These are phyloP conservation scores for Kryptolebias ocellatus DNA, from an alignment of 2,797 vertebrate genomes.

Conservation along the genomic window DNA sequence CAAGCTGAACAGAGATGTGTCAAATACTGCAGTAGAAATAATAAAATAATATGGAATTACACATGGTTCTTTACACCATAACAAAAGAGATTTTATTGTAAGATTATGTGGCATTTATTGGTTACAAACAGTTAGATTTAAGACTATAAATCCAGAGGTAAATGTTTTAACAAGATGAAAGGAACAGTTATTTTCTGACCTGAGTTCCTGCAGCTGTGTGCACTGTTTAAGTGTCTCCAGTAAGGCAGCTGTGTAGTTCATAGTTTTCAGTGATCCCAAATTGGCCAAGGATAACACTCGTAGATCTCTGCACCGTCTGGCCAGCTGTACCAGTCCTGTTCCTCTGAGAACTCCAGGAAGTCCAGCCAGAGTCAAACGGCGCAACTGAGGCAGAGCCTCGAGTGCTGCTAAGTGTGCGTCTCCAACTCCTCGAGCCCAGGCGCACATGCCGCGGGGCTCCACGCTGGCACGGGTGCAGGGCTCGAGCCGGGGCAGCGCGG, in stretches of 20 bases:
- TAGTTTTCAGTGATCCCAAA: constrained; percentile 90
- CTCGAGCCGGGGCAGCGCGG: constrained; percentile 93
- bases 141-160: background rate
- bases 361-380: constrained; percentile 90
- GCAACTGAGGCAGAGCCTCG: constrained; percentile 83
- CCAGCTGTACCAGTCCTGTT: constrained; percentile 87
- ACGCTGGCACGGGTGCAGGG: constrained; percentile 85
- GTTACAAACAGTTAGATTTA: background rate
- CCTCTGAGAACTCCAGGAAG: constrained; percentile 90
- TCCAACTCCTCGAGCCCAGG: constrained; percentile 85
- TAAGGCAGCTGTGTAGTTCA: constrained; percentile 88
- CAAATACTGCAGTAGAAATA: no score
- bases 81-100: no score
- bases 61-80: no score
- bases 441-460: constrained; percentile 89
- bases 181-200: constrained; percentile 54
- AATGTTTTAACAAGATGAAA: constrained; percentile 1
- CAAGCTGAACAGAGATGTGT: background rate
- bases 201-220: constrained; percentile 76
- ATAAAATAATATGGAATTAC: background rate
- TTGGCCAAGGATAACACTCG: constrained; percentile 91
- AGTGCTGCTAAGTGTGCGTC: constrained; percentile 90
- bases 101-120: background rate
- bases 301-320: constrained; percentile 86
- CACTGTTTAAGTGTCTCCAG: constrained; percentile 90